These are phyloP conservation scores for Atta texana DNA, from an alignment of 1,140 invertebrate genomes.

Conservation along the genomic window DNA sequence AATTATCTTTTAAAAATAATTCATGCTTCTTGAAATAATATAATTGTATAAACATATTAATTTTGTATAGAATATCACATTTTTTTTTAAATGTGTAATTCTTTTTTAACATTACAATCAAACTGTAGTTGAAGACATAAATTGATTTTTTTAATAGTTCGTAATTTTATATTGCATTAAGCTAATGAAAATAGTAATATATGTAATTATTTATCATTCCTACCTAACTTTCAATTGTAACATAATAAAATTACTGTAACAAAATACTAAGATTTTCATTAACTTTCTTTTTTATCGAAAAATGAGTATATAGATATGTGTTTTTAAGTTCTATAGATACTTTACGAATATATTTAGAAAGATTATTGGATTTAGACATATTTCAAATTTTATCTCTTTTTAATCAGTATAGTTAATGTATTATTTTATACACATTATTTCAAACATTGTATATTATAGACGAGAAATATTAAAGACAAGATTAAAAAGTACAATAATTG, in stretches of 20 bases:
- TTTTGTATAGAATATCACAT: neutral
- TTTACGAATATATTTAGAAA: conserved; percentile 29
- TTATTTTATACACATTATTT: conserved; percentile 30
- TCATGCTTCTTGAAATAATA: neutral
- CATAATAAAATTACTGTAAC: neutral
- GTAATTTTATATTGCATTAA: conserved; percentile 3
- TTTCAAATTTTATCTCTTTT: conserved; percentile 19
- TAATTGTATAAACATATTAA: conserved; percentile 18
- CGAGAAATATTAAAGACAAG: conserved; percentile 11
- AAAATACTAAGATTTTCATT: conserved; percentile 20
- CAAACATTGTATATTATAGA: neutral
- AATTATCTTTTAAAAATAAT: neutral
- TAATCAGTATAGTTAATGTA: neutral
- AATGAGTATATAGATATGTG: conserved; percentile 8
- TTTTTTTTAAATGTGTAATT: neutral
- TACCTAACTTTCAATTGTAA: conserved; percentile 11
- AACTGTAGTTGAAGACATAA: conserved; percentile 17
- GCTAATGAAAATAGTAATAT: too few species aligned
- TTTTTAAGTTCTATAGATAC: conserved; percentile 7
- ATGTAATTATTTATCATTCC: neutral
- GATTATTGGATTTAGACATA: conserved; percentile 3
- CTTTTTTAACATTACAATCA: conserved; percentile 15
- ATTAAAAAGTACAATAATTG: conserved; percentile 16
- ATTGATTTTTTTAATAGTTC: neutral
- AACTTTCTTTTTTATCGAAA: conserved; percentile 22